Evolutionary conservation across 1,140 invertebrate genomes (phyloP).

Genomic region (Brachionus rubens): DNA sequence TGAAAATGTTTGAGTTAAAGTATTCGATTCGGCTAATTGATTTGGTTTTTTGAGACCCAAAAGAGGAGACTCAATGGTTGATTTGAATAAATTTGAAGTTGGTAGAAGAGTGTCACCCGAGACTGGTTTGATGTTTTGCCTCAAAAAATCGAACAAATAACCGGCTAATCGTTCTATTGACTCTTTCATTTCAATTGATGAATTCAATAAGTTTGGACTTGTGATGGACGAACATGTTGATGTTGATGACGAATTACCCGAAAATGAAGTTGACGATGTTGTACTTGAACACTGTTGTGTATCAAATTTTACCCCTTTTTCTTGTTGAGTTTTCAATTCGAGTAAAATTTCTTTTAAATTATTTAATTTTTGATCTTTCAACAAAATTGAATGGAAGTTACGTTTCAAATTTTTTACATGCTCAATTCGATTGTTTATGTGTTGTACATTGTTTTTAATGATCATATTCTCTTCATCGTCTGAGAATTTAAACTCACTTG

Average conservation of each 20-base stretch:
- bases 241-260: constrained; percentile 15
- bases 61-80: constrained; percentile 8
- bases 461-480: constrained; percentile 40
- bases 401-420: constrained; percentile 33
- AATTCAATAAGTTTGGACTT: not conserved
- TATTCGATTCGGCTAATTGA: constrained; percentile 34
- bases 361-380: constrained; percentile 34
- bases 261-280: constrained; percentile 9
- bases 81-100: constrained; percentile 35
- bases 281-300: not conserved
- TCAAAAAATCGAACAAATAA: constrained; percentile 32
- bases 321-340: constrained; percentile 16
- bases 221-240: constrained; percentile 6
- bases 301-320: constrained; percentile 9
- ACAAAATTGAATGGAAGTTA: constrained; percentile 37
- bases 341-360: constrained; percentile 43
- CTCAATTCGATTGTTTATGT: not conserved
- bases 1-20: constrained; percentile 31
- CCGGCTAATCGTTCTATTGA: not conserved
- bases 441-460: not conserved
- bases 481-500: constrained; percentile 46
- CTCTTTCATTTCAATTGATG: constrained; percentile 30
- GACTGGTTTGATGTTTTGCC: constrained; percentile 8
- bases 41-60: constrained; percentile 31
- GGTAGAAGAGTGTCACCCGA: not conserved